phyloP scores from a whole-genome alignment of 2,797 vertebrate species.

The Tokudaia muenninki region DNA sequence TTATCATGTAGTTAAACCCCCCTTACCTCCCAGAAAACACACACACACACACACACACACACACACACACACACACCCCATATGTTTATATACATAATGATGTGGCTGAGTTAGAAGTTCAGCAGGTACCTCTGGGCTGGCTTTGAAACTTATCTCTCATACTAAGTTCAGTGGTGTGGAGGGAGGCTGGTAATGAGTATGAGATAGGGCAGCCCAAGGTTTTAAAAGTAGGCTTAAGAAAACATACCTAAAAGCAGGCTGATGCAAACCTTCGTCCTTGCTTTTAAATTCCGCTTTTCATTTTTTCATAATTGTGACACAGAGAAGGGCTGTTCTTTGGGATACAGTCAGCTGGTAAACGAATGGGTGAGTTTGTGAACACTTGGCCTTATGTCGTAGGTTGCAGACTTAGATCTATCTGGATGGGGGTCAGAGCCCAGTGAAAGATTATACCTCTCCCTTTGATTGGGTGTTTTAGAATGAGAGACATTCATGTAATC shows the following conservation, averaged over 20 bases:
- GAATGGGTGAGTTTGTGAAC: neutral
- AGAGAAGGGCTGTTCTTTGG: neutral
- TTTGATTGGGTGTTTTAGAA: neutral
- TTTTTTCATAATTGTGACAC: neutral
- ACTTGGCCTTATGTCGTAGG: neutral
- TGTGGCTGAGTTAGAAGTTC: neutral
- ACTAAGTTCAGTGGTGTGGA: neutral
- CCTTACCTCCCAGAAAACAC: neutral
- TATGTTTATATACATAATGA: neutral
- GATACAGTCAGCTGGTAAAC: neutral
- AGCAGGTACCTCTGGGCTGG: neutral
- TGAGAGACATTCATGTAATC: neutral
- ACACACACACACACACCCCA: neutral
- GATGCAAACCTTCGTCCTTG: constrained; percentile 7
- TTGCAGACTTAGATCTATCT: neutral
- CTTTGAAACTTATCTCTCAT: neutral
- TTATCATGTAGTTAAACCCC: neutral
- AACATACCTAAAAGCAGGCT: neutral
- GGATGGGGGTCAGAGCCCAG: neutral
- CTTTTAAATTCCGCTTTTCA: neutral
- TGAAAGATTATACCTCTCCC: neutral
- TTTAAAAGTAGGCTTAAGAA: neutral
- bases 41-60: neutral
- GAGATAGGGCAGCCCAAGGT: neutral
- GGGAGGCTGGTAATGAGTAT: neutral